Percentiles rank a stretch among this genome's conserved stretches.
These are phyloP conservation scores for Balearica regulorum DNA, from an alignment of 2,797 vertebrate genomes.

Conservation along the genomic window DNA sequence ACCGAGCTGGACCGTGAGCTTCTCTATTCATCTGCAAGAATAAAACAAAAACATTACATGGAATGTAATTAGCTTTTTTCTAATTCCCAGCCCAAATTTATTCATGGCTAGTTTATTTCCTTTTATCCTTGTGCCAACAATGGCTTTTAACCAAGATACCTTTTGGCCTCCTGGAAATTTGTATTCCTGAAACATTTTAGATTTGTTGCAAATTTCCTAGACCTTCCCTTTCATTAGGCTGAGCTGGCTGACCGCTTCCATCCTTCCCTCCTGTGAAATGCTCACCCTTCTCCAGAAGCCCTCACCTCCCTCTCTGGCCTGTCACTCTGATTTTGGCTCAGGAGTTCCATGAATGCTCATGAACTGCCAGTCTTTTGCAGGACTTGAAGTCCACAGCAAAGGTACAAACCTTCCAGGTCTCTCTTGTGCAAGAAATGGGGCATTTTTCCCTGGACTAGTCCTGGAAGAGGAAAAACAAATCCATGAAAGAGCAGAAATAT, in stretches of 20 bases:
- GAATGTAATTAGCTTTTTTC: not conserved
- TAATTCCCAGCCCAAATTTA: not conserved
- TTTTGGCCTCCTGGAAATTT: not conserved
- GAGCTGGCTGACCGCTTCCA: not conserved
- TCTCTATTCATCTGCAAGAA: not conserved
- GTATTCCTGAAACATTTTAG: not conserved
- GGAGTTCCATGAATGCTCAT: not conserved
- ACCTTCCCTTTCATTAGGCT: not conserved
- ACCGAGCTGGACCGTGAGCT: not conserved
- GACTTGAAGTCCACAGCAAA: not conserved
- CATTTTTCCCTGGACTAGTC: not conserved
- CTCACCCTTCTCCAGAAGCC: not conserved
- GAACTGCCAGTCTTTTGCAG: not conserved
- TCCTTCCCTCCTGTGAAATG: not conserved
- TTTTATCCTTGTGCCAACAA: not conserved
- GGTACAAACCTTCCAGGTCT: not conserved
- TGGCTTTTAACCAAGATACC: not conserved
- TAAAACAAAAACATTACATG: not conserved
- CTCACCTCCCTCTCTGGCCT: not conserved
- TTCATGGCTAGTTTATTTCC: not conserved
- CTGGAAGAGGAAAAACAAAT: not conserved
- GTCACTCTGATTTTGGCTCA: not conserved
- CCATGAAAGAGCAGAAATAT: not conserved
- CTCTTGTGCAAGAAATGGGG: not conserved
- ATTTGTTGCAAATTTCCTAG: not conserved